Evolutionary conservation across 2,888 invertebrate genomes (phyloP), one percentile per base, ranked within the genome.

Genomic region (Drosophila anomelani): DNA sequence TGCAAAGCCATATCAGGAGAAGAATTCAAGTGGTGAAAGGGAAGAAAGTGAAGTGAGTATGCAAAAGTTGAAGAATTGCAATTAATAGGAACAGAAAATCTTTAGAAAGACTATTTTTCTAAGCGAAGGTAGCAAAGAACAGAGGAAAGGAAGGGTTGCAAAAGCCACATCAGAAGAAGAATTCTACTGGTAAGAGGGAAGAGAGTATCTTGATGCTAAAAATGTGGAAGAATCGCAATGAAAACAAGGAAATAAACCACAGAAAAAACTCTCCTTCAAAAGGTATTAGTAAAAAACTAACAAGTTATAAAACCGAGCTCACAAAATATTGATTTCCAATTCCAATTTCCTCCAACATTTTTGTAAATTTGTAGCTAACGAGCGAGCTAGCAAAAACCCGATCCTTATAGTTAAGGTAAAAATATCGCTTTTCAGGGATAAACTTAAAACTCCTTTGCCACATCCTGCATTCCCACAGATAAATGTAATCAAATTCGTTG

Each of bases 401-500:
- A 51, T 36, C 34, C 34, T 6, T 9, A 23, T 10, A 10, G 34
- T 20, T 8, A 13, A 23, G 34, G 15, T 51, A 51, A 1, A 12
- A 57, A 32, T 29, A 36, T 39, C 20, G 12, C 15, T 34, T 23
- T 23, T 6, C 34, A 17, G 51, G 7, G n/a, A 1, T 13, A 32
- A 34, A 34, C 20, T 15, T 15, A 36, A 53, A 15, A 13, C 26
- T 6, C 10, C 10, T 13, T 23, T 23, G 20, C 29, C 10, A 32
- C 12, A 53, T 53, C 34, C 51, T 36, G 34, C 51, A 15, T 15
- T 15, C 15, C 17, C 66, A 34, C 15, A 44, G 43, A 53, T 46
- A 54, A 68, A 68, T 54, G 44, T 38, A 67, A 68, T 39, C 69
- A 51, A 67, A 51, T 67, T 68, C 44, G 68, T 68, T 68, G 68